Evolutionary conservation across 2,113 vertebrate genomes (phyloP).

Genomic region (Bos taurus): DNA sequence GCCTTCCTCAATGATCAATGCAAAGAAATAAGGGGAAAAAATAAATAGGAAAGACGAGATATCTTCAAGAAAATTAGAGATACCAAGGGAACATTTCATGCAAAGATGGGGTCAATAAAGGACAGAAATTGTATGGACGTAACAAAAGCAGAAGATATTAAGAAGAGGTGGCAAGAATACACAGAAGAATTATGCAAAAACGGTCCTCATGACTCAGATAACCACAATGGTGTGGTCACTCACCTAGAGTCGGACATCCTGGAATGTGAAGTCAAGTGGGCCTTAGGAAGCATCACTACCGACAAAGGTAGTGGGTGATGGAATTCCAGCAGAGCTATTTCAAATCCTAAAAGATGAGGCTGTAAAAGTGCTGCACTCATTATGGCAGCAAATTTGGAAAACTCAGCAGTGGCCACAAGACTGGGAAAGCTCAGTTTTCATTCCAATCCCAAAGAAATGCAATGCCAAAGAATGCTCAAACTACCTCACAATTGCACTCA

Average conservation of each 20-base stretch:
- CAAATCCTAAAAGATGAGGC: background rate
- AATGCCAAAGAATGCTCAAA: background rate
- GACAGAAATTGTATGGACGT: background rate
- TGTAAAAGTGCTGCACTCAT: background rate
- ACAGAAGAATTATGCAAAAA: background rate
- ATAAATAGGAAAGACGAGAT: background rate
- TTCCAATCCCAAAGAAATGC: background rate
- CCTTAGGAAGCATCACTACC: background rate
- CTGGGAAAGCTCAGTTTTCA: background rate
- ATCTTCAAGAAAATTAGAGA: background rate
- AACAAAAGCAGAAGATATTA: background rate
- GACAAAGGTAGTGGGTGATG: background rate
- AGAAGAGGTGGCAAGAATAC: background rate
- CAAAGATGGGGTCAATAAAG: background rate
- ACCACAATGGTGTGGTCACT: background rate
- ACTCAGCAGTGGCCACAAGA: background rate
- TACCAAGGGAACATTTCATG: background rate
- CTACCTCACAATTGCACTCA: background rate
- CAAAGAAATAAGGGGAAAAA: background rate
- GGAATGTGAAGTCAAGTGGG: background rate
- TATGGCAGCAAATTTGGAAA: background rate
- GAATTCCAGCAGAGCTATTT: background rate
- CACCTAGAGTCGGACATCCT: background rate
- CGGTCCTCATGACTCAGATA: background rate
- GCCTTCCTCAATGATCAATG: background rate